Base-by-base conservation (phyloP, 2,888 invertebrate species). In the Anoplius nigerrimus region DNA sequence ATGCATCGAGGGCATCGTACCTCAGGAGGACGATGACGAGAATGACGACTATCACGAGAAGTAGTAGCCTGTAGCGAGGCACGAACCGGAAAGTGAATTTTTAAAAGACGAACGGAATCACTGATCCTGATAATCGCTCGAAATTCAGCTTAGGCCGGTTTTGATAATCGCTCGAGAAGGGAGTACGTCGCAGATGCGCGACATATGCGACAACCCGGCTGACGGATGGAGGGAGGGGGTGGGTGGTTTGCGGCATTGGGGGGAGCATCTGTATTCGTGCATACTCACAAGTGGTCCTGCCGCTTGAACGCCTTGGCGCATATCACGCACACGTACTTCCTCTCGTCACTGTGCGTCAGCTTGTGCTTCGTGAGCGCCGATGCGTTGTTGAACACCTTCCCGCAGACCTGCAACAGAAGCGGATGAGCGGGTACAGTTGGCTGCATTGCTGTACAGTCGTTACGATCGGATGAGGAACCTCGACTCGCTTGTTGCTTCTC, bases 301-400 rank as follows among this genome's bases (percentile, higher is more conserved):
- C 98, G 92, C 91, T 98, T 98, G 92, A 98, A 98, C 80, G 98
- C 98, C 91, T 98, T 98, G 76, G 96, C 94, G 90, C 98, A 98
- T 89, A 98, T 95, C 86, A 93, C 93, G 90, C 98, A 98, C 79
- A 97, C 95, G 90, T 98, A 98, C 90, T 97, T 97, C 84, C 98
- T 92, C 89, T 98, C 98, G 90, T 98, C 98, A 90, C 98, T 98
- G 92, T 98, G 98, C 79, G 98, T 98, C 89, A 98, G 92, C 90
- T 98, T 98, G 92, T 97, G 97, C 90, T 97, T 98, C 82, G 97
- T 98, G 87, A 98, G 92, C 74, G 98, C 98, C 83, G 98, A 98
- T 80, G 98, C 97, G 90, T 98, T 98, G 89, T 97, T 97, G 91
- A 98, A 98, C 86, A 97, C 94, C 92, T 98, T 98, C 89, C 95